Conservation (phyloP, 2,113 vertebrate genomes). For the Bos indicus region DNA sequence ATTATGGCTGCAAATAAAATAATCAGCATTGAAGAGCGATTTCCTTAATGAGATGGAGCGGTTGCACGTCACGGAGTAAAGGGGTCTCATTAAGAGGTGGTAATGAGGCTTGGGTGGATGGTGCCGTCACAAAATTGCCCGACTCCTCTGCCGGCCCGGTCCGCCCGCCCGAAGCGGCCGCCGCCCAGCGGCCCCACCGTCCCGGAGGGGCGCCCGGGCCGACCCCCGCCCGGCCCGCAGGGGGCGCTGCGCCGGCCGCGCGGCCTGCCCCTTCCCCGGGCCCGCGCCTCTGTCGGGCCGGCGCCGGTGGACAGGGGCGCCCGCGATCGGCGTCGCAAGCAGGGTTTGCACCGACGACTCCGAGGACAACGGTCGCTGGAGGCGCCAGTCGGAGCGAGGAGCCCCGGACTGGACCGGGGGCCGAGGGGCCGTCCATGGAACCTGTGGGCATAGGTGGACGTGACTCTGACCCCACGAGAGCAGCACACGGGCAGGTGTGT, state of each 20-base stretch:
- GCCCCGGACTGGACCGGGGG: not conserved
- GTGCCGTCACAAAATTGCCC: conserved; percentile 77
- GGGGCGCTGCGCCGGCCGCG: not conserved
- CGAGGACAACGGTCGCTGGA: not conserved
- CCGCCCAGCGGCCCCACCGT: not conserved
- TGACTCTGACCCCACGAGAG: not conserved
- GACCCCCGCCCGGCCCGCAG: not conserved
- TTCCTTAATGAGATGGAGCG: conserved; percentile 99
- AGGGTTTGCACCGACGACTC: not conserved
- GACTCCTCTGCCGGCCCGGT: conserved; percentile 56
- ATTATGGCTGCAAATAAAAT: conserved; percentile 99
- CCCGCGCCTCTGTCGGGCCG: accelerated
- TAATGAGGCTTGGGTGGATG: conserved; percentile 97
- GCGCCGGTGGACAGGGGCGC: accelerated
- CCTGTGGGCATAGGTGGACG: not conserved
- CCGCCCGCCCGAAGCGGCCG: conserved; percentile 14
- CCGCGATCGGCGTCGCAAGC: not conserved
- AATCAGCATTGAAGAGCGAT: conserved; percentile 99
- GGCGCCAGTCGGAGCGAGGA: not conserved
- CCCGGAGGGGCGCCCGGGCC: not conserved
- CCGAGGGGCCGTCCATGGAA: not conserved
- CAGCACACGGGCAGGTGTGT: not conserved
- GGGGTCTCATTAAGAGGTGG: conserved; percentile 95
- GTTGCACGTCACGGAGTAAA: conserved; percentile 97
- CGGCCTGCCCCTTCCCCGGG: not conserved